Percentiles rank a stretch among this genome's conserved stretches.
These are phyloP conservation scores for Phengaris arion DNA, from an alignment of 2,888 invertebrate genomes.

Conservation along the genomic window DNA sequence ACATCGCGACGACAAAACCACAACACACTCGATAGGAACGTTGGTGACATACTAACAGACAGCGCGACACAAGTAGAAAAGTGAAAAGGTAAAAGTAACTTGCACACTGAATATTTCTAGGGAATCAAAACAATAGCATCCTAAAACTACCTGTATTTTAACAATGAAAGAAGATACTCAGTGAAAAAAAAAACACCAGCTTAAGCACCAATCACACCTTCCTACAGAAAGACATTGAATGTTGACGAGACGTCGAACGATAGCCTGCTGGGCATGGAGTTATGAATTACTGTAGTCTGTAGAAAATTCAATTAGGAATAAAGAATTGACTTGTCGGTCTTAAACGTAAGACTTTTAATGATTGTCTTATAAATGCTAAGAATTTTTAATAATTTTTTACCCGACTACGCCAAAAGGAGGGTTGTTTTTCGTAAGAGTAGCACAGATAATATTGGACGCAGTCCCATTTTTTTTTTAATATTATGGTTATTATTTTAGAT, in stretches of 20 bases:
- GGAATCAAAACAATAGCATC: not conserved
- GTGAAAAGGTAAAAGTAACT: conserved; percentile 1
- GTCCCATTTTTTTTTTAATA: too few relatives aligned
- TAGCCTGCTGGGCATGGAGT: not conserved
- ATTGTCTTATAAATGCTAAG: not conserved
- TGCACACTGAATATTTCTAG: not conserved
- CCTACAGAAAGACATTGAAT: not conserved
- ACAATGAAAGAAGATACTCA: not conserved
- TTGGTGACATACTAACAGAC: not conserved
- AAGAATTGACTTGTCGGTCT: too few relatives aligned
- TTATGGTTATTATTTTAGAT: too few relatives aligned
- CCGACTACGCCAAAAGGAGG: too few relatives aligned
- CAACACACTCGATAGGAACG: not conserved
- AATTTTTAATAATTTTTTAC: not conserved
- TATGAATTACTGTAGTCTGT: not conserved
- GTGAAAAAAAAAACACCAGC: not conserved
- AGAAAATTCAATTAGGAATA: too few relatives aligned
- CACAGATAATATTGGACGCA: not conserved
- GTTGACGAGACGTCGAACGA: not conserved
- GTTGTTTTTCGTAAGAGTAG: too few relatives aligned
- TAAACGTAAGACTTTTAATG: not conserved
- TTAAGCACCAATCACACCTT: not conserved
- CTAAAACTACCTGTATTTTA: not conserved
- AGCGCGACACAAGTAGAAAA: not conserved
- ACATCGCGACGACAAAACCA: not conserved